phyloP scores from a whole-genome alignment of 2,888 invertebrate genomes.

The Noctua pronuba region DNA sequence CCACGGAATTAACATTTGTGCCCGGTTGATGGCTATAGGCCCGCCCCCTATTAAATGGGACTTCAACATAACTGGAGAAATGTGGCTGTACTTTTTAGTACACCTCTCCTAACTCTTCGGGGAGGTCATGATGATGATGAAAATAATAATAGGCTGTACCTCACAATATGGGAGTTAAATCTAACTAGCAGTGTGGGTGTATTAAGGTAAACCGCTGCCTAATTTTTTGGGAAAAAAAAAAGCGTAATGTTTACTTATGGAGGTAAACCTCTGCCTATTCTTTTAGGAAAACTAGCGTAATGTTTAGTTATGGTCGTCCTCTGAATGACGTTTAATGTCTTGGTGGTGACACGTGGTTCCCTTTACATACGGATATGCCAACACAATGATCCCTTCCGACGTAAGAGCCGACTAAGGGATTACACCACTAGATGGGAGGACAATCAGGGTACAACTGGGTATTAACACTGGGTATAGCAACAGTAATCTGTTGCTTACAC shows the following conservation, averaged over 20 bases:
- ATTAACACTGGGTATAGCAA: constrained; percentile 43
- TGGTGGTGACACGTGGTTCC: constrained; percentile 15
- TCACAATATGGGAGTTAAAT: too few relatives aligned
- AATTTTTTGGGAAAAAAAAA: too few relatives aligned
- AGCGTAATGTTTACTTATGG: too few relatives aligned
- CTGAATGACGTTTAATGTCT: background rate
- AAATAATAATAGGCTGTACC: too few relatives aligned
- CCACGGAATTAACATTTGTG: background rate
- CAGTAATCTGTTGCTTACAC: constrained; percentile 32
- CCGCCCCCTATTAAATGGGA: too few relatives aligned
- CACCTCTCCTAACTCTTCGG: too few relatives aligned
- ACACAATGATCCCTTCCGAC: constrained; percentile 31
- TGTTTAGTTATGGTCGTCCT: background rate
- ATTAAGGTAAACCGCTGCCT: too few relatives aligned
- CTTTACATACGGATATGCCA: background rate
- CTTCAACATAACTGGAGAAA: too few relatives aligned
- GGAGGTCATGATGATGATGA: too few relatives aligned
- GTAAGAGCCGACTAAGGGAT: constrained; percentile 42
- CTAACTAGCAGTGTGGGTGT: too few relatives aligned
- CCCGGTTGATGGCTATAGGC: background rate
- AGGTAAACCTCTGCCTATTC: too few relatives aligned
- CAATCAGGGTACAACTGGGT: constrained; percentile 35
- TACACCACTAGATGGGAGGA: constrained; percentile 22
- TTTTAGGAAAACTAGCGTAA: background rate
- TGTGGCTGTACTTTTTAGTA: too few relatives aligned